Conservation (phyloP, 2,797 vertebrate species). For the Notolepis coatsorum region DNA sequence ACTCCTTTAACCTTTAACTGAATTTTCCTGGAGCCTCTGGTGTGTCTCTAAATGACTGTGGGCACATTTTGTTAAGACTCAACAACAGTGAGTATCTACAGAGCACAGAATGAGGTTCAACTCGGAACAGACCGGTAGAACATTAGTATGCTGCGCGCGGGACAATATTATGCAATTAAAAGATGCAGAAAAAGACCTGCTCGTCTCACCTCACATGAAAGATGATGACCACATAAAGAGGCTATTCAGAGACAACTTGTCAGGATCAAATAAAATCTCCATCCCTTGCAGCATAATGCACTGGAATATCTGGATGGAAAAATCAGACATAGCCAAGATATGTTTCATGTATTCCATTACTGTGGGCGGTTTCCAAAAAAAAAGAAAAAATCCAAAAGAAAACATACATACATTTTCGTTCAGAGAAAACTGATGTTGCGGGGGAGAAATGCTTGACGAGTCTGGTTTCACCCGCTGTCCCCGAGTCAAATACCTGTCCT, state of each 20-base stretch:
- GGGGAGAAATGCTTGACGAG: too few species aligned
- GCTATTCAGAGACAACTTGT: constrained; percentile 45
- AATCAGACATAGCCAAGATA: constrained; percentile 50
- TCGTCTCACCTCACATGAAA: constrained; percentile 39
- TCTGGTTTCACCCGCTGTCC: too few species aligned
- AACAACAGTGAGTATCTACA: too few species aligned
- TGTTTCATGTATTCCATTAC: constrained; percentile 43
- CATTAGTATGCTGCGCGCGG: constrained; percentile 61
- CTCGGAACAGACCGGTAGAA: constrained; percentile 34
- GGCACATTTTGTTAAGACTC: too few species aligned
- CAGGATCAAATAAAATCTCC: constrained; percentile 55
- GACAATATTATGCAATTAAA: constrained; percentile 62
- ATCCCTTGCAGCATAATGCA: constrained; percentile 51
- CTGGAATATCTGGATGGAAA: constrained; percentile 50
- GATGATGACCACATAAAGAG: constrained; percentile 55
- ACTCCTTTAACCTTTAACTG: too few species aligned
- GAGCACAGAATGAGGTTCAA: too few species aligned
- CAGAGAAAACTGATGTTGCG: too few species aligned
- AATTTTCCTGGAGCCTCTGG: too few species aligned
- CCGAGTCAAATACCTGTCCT: too few species aligned
- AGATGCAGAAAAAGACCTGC: constrained; percentile 1
- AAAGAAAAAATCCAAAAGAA: too few species aligned
- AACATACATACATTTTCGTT: constrained; percentile 22
- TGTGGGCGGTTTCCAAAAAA: constrained; percentile 23
- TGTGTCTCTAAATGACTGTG: too few species aligned